Evolutionary conservation across 2,797 vertebrate species (phyloP).

Genomic region (Melanotaenia boesemani): DNA sequence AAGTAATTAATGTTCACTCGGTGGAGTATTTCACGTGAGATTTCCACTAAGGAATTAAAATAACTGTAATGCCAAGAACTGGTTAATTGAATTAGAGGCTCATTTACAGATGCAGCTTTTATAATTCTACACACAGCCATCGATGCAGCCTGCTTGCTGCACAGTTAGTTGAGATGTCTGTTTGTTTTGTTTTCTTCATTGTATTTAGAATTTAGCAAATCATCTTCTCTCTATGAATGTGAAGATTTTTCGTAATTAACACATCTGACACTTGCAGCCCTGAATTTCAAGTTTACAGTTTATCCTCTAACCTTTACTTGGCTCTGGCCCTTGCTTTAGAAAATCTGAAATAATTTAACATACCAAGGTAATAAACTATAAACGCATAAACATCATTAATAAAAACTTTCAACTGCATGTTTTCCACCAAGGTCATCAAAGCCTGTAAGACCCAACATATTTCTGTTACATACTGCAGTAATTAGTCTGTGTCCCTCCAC

Average conservation of each 20-base stretch:
- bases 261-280: background rate
- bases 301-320: background rate
- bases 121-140: slow-evolving; percentile 14
- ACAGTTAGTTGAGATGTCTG: background rate
- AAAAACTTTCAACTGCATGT: background rate
- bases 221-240: background rate
- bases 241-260: background rate
- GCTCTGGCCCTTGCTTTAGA: background rate
- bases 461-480: slow-evolving; percentile 9
- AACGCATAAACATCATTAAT: background rate
- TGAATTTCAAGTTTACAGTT: background rate
- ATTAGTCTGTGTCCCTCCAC: background rate
- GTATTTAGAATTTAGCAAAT: background rate
- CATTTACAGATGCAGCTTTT: slow-evolving; percentile 6
- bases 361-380: background rate
- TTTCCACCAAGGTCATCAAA: background rate
- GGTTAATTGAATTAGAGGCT: slow-evolving; percentile 40
- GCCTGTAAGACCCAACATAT: slow-evolving; percentile 2
- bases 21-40: slow-evolving; percentile 9
- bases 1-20: slow-evolving; percentile 29
- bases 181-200: background rate
- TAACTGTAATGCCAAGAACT: slow-evolving; percentile 16
- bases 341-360: background rate
- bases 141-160: background rate
- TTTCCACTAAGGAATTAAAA: slow-evolving; percentile 31